Percentiles rank a stretch among this genome's conserved stretches.
These are phyloP conservation scores for Tor tambroides DNA, from an alignment of 2,113 vertebrate genomes.

Conservation along the genomic window DNA sequence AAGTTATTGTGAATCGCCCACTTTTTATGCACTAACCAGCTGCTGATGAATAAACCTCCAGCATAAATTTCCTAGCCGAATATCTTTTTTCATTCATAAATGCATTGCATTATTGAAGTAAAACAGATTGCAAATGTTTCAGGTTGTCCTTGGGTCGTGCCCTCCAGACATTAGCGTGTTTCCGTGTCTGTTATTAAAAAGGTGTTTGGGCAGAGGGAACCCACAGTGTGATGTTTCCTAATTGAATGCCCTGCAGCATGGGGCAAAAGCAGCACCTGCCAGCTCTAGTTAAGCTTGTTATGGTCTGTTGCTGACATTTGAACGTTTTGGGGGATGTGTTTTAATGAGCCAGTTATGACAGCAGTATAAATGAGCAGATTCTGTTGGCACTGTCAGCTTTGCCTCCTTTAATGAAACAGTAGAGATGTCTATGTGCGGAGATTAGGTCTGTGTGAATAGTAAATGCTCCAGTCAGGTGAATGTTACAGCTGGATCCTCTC, in stretches of 20 bases:
- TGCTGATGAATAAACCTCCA: no score
- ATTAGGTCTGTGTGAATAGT: conserved; percentile 4
- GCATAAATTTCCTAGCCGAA: no score
- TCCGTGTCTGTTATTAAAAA: not conserved
- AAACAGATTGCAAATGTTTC: not conserved
- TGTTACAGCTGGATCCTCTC: not conserved
- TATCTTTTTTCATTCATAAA: no score
- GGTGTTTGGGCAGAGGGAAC: not conserved
- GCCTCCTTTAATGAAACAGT: not conserved
- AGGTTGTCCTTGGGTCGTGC: not conserved
- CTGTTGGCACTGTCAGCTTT: not conserved
- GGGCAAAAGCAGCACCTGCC: not conserved
- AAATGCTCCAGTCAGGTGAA: conserved; percentile 4
- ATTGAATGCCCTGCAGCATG: not conserved
- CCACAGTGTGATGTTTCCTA: not conserved
- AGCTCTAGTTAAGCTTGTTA: not conserved
- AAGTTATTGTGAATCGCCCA: not conserved
- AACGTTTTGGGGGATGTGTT: not conserved
- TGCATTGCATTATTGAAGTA: not conserved
- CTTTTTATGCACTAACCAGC: not conserved
- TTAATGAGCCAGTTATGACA: conserved; percentile 30
- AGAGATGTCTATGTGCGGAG: not conserved
- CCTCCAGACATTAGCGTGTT: not conserved
- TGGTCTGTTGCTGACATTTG: not conserved
- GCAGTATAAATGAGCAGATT: not conserved